These are phyloP conservation scores for Choristoneura rosaceana DNA, from an alignment of 2,888 invertebrate genomes.

Conservation along the genomic window DNA sequence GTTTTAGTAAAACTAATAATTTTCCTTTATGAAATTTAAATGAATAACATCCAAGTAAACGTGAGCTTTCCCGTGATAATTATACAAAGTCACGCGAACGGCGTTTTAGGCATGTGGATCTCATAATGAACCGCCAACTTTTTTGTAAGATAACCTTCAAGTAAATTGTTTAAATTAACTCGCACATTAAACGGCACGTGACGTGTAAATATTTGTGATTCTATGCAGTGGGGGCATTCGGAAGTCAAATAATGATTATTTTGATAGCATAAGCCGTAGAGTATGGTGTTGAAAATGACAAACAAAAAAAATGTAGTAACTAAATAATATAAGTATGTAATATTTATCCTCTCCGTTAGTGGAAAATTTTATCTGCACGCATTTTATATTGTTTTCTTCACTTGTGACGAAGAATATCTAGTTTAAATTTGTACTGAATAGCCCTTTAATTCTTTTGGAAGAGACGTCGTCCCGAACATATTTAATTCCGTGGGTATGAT, in stretches of 20 bases:
- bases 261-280: not conserved
- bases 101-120: conserved; percentile 61
- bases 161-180: conserved; percentile 40
- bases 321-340: too few species aligned
- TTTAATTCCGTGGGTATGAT: not conserved
- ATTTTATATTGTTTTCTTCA: not conserved
- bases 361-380: not conserved
- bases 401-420: not conserved
- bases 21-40: conserved; percentile 79
- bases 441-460: not conserved
- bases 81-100: conserved; percentile 78
- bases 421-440: not conserved
- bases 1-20: conserved; percentile 80
- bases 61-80: conserved; percentile 74
- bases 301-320: too few species aligned
- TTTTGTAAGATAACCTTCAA: conserved; percentile 41
- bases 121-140: conserved; percentile 49
- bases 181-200: conserved; percentile 38
- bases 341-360: too few species aligned
- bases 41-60: conserved; percentile 70
- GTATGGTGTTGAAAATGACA: too few species aligned
- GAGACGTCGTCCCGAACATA: not conserved
- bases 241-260: not conserved
- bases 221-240: not conserved
- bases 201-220: conserved; percentile 29